A percentile compares a stretch with the other conserved stretches of the same genome.
These are phyloP conservation scores for Phoebastria nigripes DNA, from an alignment of 2,797 vertebrate genomes.

Conservation along the genomic window DNA sequence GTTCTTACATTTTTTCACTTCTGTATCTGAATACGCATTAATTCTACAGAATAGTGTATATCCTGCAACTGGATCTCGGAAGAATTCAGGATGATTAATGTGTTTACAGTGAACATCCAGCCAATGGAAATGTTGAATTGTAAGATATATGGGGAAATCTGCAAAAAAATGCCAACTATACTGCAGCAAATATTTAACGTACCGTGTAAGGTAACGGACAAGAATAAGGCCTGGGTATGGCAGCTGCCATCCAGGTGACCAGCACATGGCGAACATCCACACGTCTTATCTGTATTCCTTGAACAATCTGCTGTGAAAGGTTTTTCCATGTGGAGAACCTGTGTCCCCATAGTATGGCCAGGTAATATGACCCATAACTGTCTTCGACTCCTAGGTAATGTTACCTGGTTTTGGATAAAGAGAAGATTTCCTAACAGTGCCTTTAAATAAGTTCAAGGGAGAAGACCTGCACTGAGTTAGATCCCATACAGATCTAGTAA, in stretches of 20 bases:
- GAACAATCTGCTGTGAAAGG: not conserved
- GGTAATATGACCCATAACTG: accelerated
- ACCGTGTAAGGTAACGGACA: not conserved
- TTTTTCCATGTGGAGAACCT: accelerated
- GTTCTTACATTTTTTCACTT: not conserved
- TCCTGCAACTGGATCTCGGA: not conserved
- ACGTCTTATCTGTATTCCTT: accelerated
- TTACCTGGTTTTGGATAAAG: not conserved
- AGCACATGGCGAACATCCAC: not conserved
- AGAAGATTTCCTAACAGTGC: no score
- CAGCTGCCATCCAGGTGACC: not conserved
- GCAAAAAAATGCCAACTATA: not conserved
- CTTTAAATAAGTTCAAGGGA: not conserved
- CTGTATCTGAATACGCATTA: not conserved
- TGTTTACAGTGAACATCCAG: conserved; percentile 49
- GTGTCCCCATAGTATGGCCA: accelerated
- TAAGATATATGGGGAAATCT: not conserved
- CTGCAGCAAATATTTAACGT: not conserved
- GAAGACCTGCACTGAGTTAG: not conserved
- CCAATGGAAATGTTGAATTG: conserved; percentile 5
- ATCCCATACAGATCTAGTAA: not conserved
- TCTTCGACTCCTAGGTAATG: accelerated
- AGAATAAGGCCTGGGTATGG: not conserved
- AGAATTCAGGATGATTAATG: conserved; percentile 48
- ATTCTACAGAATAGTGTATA: not conserved